These are phyloP conservation scores for Minunthozetes semirufus DNA, from an alignment of 2,888 invertebrate species.

Conservation along the genomic window DNA sequence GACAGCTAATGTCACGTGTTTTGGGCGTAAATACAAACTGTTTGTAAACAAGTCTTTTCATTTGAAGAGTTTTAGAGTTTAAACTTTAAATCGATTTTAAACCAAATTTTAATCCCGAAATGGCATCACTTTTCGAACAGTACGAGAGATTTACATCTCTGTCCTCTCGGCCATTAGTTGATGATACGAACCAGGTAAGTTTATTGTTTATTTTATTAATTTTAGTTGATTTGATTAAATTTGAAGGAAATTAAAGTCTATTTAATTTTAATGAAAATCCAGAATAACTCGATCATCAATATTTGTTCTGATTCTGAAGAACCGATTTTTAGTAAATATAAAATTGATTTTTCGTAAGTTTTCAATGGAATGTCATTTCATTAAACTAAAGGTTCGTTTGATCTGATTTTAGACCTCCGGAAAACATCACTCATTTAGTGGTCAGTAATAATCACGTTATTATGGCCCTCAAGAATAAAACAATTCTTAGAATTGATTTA, in stretches of 20 bases:
- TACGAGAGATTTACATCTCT: conserved; percentile 57
- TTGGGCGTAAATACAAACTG: not conserved
- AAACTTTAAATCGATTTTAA: not conserved
- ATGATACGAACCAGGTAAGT: conserved; percentile 22
- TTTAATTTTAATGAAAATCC: not conserved
- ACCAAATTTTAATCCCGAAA: conserved; percentile 46
- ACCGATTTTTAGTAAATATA: conserved; percentile 76
- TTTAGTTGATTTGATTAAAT: no score
- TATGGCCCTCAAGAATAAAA: conserved; percentile 73
- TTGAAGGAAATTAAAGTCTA: no score
- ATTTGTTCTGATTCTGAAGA: conserved; percentile 52
- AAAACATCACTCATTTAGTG: conserved; percentile 68
- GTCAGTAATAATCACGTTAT: conserved; percentile 75
- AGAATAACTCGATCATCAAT: conserved; percentile 32
- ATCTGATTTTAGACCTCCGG: conserved; percentile 58
- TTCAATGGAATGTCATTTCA: not conserved
- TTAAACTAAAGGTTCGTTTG: conserved; percentile 9
- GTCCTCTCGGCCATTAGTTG: conserved; percentile 21
- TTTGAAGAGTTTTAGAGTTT: not conserved
- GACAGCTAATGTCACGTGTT: not conserved
- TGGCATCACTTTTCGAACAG: conserved; percentile 79
- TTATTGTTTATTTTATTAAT: no score
- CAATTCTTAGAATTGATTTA: conserved; percentile 71
- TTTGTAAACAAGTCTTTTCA: not conserved
- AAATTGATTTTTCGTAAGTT: conserved; percentile 45